A percentile compares a stretch with the other conserved stretches of the same genome.
phyloP scores from a whole-genome alignment of 2,888 invertebrate species.

The Ptychoptera albimana region DNA sequence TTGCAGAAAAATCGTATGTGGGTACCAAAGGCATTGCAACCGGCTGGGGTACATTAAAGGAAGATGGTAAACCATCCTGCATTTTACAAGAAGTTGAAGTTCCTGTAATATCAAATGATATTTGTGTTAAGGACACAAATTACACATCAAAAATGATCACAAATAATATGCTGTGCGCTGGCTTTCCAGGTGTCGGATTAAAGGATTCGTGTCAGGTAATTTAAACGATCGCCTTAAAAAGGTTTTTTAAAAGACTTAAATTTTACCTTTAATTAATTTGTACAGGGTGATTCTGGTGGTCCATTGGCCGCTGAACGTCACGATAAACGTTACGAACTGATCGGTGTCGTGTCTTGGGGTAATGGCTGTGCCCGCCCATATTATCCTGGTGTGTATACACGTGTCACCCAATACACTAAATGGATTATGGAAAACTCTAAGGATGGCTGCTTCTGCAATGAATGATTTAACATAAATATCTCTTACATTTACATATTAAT shows the following conservation, averaged over 20 bases:
- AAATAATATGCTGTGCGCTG: conserved; percentile 79
- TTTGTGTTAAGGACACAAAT: conserved; percentile 54
- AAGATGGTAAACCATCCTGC: conserved; percentile 74
- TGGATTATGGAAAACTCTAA: conserved; percentile 66
- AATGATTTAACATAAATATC: conserved; percentile 23
- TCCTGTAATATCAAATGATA: conserved; percentile 41
- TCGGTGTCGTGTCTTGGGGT: conserved; percentile 82
- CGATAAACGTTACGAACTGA: conserved; percentile 62
- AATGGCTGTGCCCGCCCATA: conserved; percentile 74
- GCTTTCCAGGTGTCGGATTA: conserved; percentile 50
- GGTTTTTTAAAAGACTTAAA: neutral
- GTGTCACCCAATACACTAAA: conserved; percentile 63
- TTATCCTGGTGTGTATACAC: conserved; percentile 73
- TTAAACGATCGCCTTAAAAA: conserved; percentile 2
- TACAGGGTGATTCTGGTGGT: conserved; percentile 35
- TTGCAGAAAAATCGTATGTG: conserved; percentile 49
- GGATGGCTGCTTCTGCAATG: conserved; percentile 69
- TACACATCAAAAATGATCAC: conserved; percentile 74
- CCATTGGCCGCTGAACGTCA: conserved; percentile 56
- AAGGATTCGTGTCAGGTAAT: conserved; percentile 71
- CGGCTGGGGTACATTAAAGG: conserved; percentile 78
- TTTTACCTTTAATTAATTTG: neutral
- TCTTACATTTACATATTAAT: neutral
- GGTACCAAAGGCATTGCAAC: conserved; percentile 58
- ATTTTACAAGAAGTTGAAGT: conserved; percentile 71